Evolutionary conservation across 2,888 invertebrate genomes (phyloP).

Genomic region (Drosophila mulleri): DNA sequence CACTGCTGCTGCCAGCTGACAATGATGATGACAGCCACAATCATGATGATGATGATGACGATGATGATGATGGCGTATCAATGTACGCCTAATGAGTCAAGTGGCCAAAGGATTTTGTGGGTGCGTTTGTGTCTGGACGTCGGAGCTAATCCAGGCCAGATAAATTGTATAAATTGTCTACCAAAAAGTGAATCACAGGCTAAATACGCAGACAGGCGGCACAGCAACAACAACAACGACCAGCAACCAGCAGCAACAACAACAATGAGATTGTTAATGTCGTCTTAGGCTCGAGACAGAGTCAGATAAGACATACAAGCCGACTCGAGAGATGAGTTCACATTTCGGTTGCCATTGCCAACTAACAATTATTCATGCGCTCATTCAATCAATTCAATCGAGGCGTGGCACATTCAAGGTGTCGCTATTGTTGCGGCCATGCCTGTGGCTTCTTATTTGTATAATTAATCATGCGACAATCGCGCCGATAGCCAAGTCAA

Average conservation of each 20-base stretch:
- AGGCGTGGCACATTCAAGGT: conserved; percentile 62
- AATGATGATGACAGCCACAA: conserved; percentile 16
- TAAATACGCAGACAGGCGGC: conserved; percentile 36
- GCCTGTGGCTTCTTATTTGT: conserved; percentile 48
- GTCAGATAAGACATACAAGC: conserved; percentile 62
- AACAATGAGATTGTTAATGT: conserved; percentile 64
- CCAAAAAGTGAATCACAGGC: conserved; percentile 71
- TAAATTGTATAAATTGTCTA: conserved; percentile 75
- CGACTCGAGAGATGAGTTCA: conserved; percentile 60
- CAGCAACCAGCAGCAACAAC: conserved; percentile 11
- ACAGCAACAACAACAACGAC: conserved; percentile 24
- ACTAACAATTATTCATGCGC: conserved; percentile 67
- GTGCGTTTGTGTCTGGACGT: conserved; percentile 56
- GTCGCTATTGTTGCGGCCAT: conserved; percentile 38
- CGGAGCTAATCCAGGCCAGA: conserved; percentile 71
- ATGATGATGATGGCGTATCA: conserved; percentile 58
- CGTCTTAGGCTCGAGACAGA: conserved; percentile 60
- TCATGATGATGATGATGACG: conserved; percentile 19
- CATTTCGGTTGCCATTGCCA: conserved; percentile 52
- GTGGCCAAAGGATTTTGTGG: conserved; percentile 76
- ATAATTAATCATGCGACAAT: conserved; percentile 77
- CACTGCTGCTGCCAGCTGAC: conserved; percentile 30
- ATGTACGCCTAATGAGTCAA: conserved; percentile 80
- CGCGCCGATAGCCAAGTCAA: conserved; percentile 46
- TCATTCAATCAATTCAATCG: conserved; percentile 56